These are phyloP conservation scores for Andrena minutula DNA, from an alignment of 2,888 invertebrate genomes.

Conservation along the genomic window DNA sequence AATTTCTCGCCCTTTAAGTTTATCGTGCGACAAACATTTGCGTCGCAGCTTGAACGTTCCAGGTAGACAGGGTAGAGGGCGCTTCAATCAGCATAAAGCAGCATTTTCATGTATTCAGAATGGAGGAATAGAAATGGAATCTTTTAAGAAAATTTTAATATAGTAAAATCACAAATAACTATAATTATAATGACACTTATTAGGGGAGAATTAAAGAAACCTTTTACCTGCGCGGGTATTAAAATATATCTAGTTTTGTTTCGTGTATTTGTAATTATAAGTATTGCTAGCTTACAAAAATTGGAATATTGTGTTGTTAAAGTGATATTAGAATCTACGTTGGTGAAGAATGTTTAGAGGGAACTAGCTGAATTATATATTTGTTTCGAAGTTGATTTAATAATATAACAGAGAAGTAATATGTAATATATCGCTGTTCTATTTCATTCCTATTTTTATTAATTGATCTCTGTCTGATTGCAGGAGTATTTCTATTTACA, in stretches of 20 bases:
- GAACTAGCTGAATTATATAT: not conserved
- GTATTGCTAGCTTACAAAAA: no score
- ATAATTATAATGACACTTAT: no score
- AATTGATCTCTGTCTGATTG: not conserved
- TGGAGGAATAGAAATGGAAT: not conserved
- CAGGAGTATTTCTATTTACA: conserved; percentile 16
- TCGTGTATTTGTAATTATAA: no score
- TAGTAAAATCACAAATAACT: no score
- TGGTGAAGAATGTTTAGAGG: not conserved
- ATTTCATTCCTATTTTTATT: not conserved
- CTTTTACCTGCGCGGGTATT: no score
- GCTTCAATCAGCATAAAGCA: not conserved
- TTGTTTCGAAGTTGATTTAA: not conserved
- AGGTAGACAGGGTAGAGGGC: not conserved
- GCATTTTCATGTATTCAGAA: conserved; percentile 29
- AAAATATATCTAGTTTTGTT: no score
- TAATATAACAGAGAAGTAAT: not conserved
- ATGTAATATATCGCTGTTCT: no score
- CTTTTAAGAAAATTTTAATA: no score
- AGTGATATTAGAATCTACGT: not conserved
- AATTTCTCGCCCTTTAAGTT: not conserved
- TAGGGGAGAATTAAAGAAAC: no score
- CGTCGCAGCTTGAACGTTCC: not conserved
- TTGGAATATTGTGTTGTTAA: not conserved
- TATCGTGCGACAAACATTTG: not conserved